These are phyloP conservation scores for Diadumene lineata DNA, from an alignment of 92 coral and sea anemone genomes.

Conservation along the genomic window DNA sequence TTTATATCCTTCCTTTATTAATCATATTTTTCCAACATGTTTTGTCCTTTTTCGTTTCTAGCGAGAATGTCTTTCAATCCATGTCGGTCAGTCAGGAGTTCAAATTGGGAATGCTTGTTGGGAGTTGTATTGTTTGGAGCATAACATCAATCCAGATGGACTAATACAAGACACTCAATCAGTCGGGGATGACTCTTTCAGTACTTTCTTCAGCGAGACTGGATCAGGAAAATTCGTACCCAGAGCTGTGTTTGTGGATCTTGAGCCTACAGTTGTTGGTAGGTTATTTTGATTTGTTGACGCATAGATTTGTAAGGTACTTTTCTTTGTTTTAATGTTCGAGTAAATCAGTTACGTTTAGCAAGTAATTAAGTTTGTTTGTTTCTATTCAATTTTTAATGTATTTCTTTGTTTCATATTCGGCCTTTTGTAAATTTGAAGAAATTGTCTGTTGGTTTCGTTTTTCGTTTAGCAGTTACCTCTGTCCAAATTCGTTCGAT, in stretches of 20 bases:
- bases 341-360: too few relatives aligned
- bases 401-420: too few relatives aligned
- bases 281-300: conserved; percentile 15
- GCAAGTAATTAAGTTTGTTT: too few relatives aligned
- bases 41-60: conserved; percentile 17
- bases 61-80: conserved; percentile 98
- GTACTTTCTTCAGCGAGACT: conserved; percentile 96
- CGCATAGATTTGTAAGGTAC: too few relatives aligned
- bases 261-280: conserved; percentile 98
- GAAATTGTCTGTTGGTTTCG: too few relatives aligned
- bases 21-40: too few relatives aligned
- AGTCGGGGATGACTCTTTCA: conserved; percentile 95
- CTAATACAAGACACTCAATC: conserved; percentile 81
- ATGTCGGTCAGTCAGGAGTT: conserved; percentile 96
- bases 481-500: too few relatives aligned
- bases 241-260: conserved; percentile 93
- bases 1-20: background rate
- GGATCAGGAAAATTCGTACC: conserved; percentile 98
- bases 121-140: conserved; percentile 98
- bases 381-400: too few relatives aligned
- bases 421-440: too few relatives aligned
- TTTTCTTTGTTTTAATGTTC: too few relatives aligned
- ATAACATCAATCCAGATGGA: conserved; percentile 95
- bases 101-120: conserved; percentile 97
- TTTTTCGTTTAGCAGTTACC: too few relatives aligned